Evolutionary conservation across 2,888 invertebrate species (phyloP).

Genomic region (Neoascia interrupta): DNA sequence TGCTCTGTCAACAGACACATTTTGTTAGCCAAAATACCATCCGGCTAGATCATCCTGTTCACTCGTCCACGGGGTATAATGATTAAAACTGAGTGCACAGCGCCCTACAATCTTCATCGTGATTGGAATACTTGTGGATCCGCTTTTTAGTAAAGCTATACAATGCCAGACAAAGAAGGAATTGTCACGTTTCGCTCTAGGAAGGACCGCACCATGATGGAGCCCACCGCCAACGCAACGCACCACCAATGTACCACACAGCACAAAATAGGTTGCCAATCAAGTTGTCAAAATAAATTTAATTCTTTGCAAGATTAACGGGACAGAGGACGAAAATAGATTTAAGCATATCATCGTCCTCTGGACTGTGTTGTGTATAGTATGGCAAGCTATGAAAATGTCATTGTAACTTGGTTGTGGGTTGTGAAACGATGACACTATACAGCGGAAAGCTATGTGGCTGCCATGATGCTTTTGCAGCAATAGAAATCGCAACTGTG

Average conservation of each 20-base stretch:
- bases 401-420: not conserved
- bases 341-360: conserved; percentile 4
- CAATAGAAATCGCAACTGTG: conserved; percentile 8
- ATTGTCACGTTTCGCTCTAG: no score
- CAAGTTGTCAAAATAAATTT: conserved; percentile 36
- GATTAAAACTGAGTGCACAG: conserved; percentile 1
- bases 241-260: conserved; percentile 4
- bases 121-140: no score
- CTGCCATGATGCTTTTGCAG: not conserved
- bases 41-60: not conserved
- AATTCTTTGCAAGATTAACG: conserved; percentile 31
- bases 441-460: no score
- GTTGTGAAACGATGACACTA: not conserved
- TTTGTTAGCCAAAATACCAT: no score
- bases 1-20: conserved; percentile 18
- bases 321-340: conserved; percentile 17
- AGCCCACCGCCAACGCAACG: no score
- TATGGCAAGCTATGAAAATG: not conserved
- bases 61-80: conserved; percentile 7
- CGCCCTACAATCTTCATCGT: conserved; percentile 20
- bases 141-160: no score
- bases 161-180: no score
- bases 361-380: not conserved
- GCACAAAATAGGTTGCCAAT: conserved; percentile 37
- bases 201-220: no score